These are phyloP conservation scores for Cariama cristata DNA, from an alignment of 2,113 vertebrate genomes.

Conservation along the genomic window DNA sequence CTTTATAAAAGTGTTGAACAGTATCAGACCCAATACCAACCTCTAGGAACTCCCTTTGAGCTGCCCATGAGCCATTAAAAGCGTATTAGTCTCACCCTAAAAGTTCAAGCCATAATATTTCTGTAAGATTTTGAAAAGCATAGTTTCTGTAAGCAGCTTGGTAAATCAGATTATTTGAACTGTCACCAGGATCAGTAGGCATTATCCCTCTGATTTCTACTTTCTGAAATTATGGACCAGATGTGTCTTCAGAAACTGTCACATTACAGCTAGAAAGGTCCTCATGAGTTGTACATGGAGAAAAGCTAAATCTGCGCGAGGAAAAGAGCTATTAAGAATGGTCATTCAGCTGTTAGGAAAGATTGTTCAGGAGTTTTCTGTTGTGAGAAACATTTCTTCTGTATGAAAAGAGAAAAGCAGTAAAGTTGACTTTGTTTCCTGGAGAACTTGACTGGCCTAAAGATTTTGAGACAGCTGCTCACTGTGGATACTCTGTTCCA, in stretches of 20 bases:
- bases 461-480: neutral
- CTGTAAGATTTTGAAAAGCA: neutral
- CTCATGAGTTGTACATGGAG: neutral
- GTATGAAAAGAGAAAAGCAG: neutral
- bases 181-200: neutral
- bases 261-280: neutral
- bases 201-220: neutral
- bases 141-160: neutral
- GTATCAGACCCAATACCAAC: neutral
- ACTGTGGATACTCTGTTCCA: neutral
- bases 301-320: neutral
- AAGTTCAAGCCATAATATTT: neutral
- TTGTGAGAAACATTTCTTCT: neutral
- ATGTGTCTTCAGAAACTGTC: neutral
- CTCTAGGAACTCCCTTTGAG: neutral
- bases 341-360: neutral
- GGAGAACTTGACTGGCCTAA: neutral
- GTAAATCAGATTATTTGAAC: neutral
- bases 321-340: neutral
- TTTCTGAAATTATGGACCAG: neutral
- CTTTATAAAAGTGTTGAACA: neutral
- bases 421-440: neutral
- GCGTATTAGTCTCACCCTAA: neutral
- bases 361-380: neutral
- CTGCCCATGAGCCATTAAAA: neutral